phyloP scores from a whole-genome alignment of 2,797 vertebrate genomes.

The Cynodonichthys magdalenae region DNA sequence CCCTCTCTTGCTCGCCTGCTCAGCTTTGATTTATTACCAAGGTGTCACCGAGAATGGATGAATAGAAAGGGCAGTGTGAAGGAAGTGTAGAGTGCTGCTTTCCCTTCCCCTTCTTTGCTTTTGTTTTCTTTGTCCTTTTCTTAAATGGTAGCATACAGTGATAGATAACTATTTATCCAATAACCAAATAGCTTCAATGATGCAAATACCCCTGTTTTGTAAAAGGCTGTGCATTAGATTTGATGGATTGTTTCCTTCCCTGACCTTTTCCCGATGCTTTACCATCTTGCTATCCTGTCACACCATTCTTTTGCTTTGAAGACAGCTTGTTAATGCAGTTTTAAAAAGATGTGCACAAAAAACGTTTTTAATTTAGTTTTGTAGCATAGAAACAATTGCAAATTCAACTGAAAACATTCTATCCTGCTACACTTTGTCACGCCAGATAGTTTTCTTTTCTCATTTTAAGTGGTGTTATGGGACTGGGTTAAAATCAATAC shows the following conservation, averaged over 20 bases:
- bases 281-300: neutral
- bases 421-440: slow-evolving; percentile 24
- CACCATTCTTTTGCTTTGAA: slow-evolving; percentile 2
- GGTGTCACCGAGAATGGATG: slow-evolving; percentile 73
- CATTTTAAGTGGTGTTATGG: slow-evolving; percentile 45
- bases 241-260: neutral
- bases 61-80: slow-evolving; percentile 62
- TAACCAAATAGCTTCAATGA: neutral
- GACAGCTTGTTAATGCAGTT: neutral
- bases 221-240: neutral
- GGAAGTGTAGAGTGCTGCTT: slow-evolving; percentile 13
- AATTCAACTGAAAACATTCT: slow-evolving; percentile 9
- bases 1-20: slow-evolving; percentile 53
- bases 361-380: slow-evolving; percentile 3
- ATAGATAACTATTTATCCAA: slow-evolving; percentile 3
- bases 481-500: slow-evolving; percentile 54
- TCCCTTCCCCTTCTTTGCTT: slow-evolving; percentile 6
- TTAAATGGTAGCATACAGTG: slow-evolving; percentile 9
- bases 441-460: slow-evolving; percentile 34
- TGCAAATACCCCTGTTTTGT: neutral
- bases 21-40: slow-evolving; percentile 79
- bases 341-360: neutral
- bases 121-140: slow-evolving; percentile 9
- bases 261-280: neutral
- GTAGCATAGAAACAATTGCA: neutral